Evolutionary conservation across 2,797 vertebrate species (phyloP).

Genomic region (Triplophysa yarkandensis): DNA sequence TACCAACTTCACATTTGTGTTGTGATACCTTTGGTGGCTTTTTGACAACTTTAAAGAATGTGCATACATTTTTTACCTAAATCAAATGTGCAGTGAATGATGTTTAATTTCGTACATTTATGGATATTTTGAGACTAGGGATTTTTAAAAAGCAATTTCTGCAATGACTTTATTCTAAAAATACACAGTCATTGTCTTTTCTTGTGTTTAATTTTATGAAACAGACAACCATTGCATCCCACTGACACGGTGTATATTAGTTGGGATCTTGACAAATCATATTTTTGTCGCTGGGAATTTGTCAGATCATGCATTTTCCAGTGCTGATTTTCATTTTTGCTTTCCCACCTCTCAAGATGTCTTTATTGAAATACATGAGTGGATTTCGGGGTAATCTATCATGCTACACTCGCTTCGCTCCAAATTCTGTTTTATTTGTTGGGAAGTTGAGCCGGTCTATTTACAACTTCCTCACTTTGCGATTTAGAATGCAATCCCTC

Average conservation of each 20-base stretch:
- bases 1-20: conserved; percentile 16
- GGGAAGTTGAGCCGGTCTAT: not conserved
- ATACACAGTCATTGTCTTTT: not conserved
- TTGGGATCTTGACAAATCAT: not conserved
- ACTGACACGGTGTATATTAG: not conserved
- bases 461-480: conserved; percentile 10
- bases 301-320: not conserved
- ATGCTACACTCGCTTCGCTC: not conserved
- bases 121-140: not conserved
- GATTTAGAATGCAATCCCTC: conserved; percentile 3
- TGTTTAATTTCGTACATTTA: not conserved
- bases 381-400: not conserved
- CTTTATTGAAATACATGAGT: not conserved
- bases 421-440: conserved; percentile 22
- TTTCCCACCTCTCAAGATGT: not conserved
- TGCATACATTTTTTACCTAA: not conserved
- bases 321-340: not conserved
- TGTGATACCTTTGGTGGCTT: not conserved
- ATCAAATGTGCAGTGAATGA: not conserved
- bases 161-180: no score
- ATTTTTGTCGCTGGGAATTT: not conserved
- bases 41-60: not conserved
- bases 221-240: not conserved
- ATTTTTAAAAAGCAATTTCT: not conserved
- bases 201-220: not conserved